These are phyloP conservation scores for Dryobota labecula DNA, from an alignment of 2,888 invertebrate species.

Conservation along the genomic window DNA sequence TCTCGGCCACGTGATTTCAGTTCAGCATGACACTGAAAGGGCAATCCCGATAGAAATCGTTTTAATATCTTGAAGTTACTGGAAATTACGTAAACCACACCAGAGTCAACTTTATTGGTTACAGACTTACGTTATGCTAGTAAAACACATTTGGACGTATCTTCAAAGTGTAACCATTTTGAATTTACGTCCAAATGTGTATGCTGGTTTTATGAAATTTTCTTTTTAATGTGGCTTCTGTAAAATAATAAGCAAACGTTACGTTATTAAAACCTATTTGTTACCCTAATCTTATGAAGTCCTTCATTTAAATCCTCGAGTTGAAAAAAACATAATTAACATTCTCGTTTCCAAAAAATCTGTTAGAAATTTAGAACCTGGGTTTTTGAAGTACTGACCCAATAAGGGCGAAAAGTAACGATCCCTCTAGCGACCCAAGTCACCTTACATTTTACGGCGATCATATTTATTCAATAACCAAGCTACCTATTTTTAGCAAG, in stretches of 20 bases:
- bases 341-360: too few relatives aligned
- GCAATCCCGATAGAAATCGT: not conserved
- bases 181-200: not conserved
- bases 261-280: not conserved
- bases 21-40: conserved; percentile 20
- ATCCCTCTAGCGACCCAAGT: too few relatives aligned
- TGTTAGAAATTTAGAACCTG: too few relatives aligned
- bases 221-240: not conserved
- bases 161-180: not conserved
- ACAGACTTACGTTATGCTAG: too few relatives aligned
- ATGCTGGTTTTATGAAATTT: not conserved
- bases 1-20: conserved; percentile 10
- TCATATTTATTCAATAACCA: not conserved
- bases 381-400: too few relatives aligned
- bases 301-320: not conserved
- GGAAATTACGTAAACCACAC: not conserved
- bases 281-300: not conserved
- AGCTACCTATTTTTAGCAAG: conserved; percentile 1
- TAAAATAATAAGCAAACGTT: not conserved
- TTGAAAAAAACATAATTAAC: too few relatives aligned
- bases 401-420: not conserved
- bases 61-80: conserved; percentile 2
- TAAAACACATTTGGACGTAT: not conserved
- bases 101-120: not conserved
- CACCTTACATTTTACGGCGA: too few relatives aligned